Base-by-base conservation (phyloP, 1,140 invertebrate genomes). In the Calycopis cecrops region DNA sequence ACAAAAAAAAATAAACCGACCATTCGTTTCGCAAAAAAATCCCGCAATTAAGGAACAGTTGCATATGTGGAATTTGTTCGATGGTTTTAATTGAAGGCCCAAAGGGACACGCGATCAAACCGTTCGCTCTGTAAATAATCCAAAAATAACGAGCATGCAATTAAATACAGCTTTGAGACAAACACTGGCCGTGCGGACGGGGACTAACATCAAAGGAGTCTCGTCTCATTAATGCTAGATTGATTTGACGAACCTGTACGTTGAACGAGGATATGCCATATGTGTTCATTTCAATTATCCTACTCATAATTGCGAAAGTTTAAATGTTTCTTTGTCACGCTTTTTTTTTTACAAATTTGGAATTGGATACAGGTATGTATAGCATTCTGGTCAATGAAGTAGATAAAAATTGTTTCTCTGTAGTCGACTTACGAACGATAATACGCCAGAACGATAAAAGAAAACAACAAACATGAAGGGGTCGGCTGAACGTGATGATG, bases 71-170 rank as follows among this genome's bases (percentile, higher is more conserved):
- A 69, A 69, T 71, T 63, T 73, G 69, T 80, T 84, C 80, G 75
- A 79, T 66, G 76, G 59, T 73, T 61, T 57, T 67, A 75, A 73
- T 76, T 70, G 69, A 68, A 68, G 54, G 44, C 57, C 69, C 55
- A 40, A 40, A 56, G 67, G 69, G 61, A 65, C 53, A 28, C 42
- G 52, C 52, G 59, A 58, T 65, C 52, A 44, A 66, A 71, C 67
- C 56, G 67, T 63, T 69, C 58, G 55, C 65, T 76, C 65, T 78
- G 73, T 80, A 86, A 84, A 82, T 86, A 86, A 86, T 86, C 82
- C 80, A 76, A 73, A 79, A 86, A 84, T 86, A 86, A 86, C 76
- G 79, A 86, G 74, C 58, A 68, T 74, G 79, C 79, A 84, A 82
- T 86, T 86, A 84, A 84, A 83, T 71, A 72, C 70, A 77, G 79